Evolutionary conservation across 2,888 invertebrate species (phyloP), one percentile per base, ranked within the genome.

Genomic region (Celastrina argiolus): DNA sequence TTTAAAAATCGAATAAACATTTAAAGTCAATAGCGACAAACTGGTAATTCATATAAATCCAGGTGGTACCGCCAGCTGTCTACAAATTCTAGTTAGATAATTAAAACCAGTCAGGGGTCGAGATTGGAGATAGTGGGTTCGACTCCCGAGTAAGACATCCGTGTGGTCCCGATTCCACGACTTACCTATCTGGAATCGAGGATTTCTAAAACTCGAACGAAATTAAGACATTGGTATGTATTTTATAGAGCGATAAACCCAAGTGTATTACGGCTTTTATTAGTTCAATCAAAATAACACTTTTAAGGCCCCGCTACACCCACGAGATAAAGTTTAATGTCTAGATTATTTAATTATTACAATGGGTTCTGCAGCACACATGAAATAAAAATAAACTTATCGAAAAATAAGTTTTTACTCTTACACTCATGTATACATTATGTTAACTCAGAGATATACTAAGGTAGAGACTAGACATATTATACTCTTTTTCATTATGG

Each of bases 161-260:
- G 85, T 87, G 88, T 87, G 88, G 88, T 87, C 88, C 77, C 77
- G 75, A 74, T 79, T 80, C 80, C 83, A 79, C 81, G 81, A 80
- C 78, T 76, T 72, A 66, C 73, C 71, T 85, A 85, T 85, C 85
- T 77, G 80, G 83, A 75, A 77, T 81, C 71, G 70, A 67, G 71
- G 69, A 70, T 75, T 74, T 74, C 74, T 73, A 73, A 74, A 74
- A 72, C 72, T 69, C 69, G 67, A 74, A 75, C 66, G 66, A 71
- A 73, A 70, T 70, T 67, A 64, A 69, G 56, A 67, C 56, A 63
- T 68, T 61, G 65, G 65, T 67, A 68, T 68, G 58, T 61, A 61
- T 39, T 59, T 34, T 59, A 59, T 34, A 14, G 61, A 36, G 14
- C 36, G 36, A 22, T 61, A 39, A 61, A 61, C 2, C 18, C 36